Base-by-base conservation (phyloP, 2,797 vertebrate genomes). In the Onychomys torridus region DNA sequence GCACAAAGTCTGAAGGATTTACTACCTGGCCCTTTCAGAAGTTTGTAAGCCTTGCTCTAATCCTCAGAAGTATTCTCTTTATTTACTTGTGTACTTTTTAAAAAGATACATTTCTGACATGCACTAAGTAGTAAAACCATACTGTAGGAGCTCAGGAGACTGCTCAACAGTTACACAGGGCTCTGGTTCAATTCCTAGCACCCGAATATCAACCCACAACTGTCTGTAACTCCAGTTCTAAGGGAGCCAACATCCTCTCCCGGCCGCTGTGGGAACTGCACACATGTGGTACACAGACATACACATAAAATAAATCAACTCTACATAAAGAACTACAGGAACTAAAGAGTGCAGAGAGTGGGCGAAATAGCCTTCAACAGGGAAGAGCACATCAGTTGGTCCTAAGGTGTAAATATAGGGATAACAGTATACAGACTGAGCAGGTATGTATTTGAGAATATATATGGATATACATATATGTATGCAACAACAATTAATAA, bases 41-140 rank as follows among this genome's bases (percentile, higher is more conserved):
- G 81, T 76, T 73, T 71, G 29, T 32, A 81, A 81, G 77, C 9
- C 21, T 71, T 85, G 17, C 65, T 95, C 81, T 78, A 61, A 89
- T 49, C 19, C 57, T 92, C 75, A 69, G 89, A 97, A 93, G 78
- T 46, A 86, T 57, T 87, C 8, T 63, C 29, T 78, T 86, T 69
- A 37, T 55, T 82, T 91, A 78, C 84, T 55, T 82, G 16, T 78
- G 77, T 1, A 17, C 86, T 96, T 92, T 85, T 63, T 67, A 59
- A 52, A 52, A 95, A 93, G n/a, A 4, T 91, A 86, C 61, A 1
- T 91, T 92, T 57, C 94, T 82, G 32, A 86, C 27, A 90, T 86
- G 59, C 91, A 63, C 82, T 40, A 73, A 73, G 21, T 93, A 93
- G 17, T 92, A 88, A 37, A 9, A 63, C 19, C 63, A n/a, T 49